Conservation (phyloP, 2,888 invertebrate genomes). For the Epistrophe eligans region DNA sequence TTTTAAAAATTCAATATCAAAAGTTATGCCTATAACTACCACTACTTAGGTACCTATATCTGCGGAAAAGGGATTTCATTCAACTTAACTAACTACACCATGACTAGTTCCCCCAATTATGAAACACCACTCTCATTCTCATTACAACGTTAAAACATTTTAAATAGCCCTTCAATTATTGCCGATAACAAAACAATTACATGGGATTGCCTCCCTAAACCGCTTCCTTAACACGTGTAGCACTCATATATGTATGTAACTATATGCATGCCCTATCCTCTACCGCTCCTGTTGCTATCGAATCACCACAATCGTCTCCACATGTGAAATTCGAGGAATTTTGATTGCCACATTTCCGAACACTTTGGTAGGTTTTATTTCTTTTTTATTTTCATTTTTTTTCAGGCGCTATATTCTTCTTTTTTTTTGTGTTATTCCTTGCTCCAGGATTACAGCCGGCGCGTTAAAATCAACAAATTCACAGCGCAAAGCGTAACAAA, state of each 20-base stretch:
- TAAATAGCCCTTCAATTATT: conserved; percentile 63
- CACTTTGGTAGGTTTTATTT: conserved; percentile 26
- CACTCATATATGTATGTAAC: conserved; percentile 22
- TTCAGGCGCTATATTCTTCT: background rate
- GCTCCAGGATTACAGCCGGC: conserved; percentile 51
- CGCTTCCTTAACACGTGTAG: conserved; percentile 5
- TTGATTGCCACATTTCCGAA: conserved; percentile 49
- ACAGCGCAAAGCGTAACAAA: conserved; percentile 51
- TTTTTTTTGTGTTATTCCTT: conserved; percentile 15
- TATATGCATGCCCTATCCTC: background rate
- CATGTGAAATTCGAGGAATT: conserved; percentile 60
- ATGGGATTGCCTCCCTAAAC: conserved; percentile 58
- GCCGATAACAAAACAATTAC: conserved; percentile 69
- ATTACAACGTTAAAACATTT: conserved; percentile 39
- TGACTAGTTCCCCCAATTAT: background rate
- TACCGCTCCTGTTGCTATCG: background rate
- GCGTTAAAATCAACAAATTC: conserved; percentile 69
- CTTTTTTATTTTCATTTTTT: conserved; percentile 3
- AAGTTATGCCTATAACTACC: too few relatives aligned
- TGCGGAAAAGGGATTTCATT: background rate
- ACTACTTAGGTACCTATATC: too few relatives aligned
- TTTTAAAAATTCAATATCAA: too few relatives aligned
- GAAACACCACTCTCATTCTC: background rate
- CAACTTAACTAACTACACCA: background rate
- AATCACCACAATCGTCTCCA: conserved; percentile 1